Evolutionary conservation across 2,888 invertebrate species (phyloP), one percentile per base, ranked within the genome.

Genomic region (Drosophila multiciliata): DNA sequence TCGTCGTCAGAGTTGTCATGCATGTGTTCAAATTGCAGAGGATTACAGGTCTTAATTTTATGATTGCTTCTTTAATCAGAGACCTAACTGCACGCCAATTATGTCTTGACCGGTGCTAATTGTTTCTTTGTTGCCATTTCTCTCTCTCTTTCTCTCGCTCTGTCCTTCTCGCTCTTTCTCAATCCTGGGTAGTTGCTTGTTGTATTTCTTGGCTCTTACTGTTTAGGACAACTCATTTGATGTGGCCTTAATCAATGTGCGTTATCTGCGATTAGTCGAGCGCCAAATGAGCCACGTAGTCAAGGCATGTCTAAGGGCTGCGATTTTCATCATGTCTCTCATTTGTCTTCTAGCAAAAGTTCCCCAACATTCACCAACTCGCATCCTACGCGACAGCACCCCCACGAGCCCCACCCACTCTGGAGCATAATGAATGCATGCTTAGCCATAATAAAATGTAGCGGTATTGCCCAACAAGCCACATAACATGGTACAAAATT

Each of bases 1-100:
- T 29, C 17, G 17, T 50, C 36, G 42, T n/a, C 63, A 48, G 67
- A 65, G 78, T 66, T 65, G 61, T 54, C 66, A 54, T 70, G 74
- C 57, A 83, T 83, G 77, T 77, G 89, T 64, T 78, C 77, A 70
- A 89, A 85, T 89, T 89, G 84, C 87, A 72, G 75, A 71, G 85
- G 89, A 85, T 85, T 85, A 85, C 87, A 88, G 83, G 85, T 89
- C 85, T 85, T 89, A 85, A 85, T 85, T 85, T 85, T 85, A 89
- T 85, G 85, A 85, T 85, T 85, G 83, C 89, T 85, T 85, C 85
- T 85, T 87, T 85, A 85, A 85, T 85, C 85, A 85, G 89, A 83
- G 89, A 71, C 74, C 80, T 71, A 89, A 85, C 89, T 89, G 88
- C 83, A 85, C 89, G 78, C 88, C 85, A 85, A 85, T 85, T 85